Evolutionary conservation across 1,140 invertebrate genomes (phyloP).

Genomic region (Colletes latitarsis): DNA sequence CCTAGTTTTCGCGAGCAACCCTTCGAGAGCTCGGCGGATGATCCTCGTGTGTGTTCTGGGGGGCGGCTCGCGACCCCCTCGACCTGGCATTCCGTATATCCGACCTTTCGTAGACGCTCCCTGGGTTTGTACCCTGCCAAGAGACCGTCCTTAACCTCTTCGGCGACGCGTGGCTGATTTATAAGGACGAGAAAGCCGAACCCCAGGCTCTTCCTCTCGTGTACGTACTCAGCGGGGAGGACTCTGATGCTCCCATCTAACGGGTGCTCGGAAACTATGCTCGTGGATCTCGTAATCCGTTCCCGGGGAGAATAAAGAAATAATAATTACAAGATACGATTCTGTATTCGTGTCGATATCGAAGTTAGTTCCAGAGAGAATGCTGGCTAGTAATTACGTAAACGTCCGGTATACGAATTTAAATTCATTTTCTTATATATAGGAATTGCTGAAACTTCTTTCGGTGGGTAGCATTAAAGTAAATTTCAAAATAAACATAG

Average conservation of each 20-base stretch:
- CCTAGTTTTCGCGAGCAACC: conserved; percentile 38
- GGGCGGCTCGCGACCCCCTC: neutral
- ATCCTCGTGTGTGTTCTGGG: conserved; percentile 17
- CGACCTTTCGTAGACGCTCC: conserved; percentile 64
- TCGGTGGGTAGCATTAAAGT: no score
- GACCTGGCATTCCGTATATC: conserved; percentile 37
- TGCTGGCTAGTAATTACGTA: no score
- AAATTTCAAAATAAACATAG: no score
- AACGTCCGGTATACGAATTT: no score
- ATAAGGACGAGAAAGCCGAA: conserved; percentile 53
- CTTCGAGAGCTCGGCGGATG: conserved; percentile 17
- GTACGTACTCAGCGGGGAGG: conserved; percentile 11
- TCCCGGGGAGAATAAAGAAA: no score
- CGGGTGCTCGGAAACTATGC: conserved; percentile 10
- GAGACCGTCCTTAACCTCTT: conserved; percentile 64
- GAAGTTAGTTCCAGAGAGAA: no score
- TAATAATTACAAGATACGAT: no score
- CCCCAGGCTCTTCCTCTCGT: conserved; percentile 37
- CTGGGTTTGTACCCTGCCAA: conserved; percentile 33
- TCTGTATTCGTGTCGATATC: no score
- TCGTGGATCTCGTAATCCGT: neutral
- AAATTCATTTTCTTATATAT: no score
- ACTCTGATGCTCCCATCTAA: neutral
- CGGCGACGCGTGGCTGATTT: conserved; percentile 70
- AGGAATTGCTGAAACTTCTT: no score